Evolutionary conservation across 1,140 invertebrate genomes (phyloP).

Genomic region (Bemisia tabaci): DNA sequence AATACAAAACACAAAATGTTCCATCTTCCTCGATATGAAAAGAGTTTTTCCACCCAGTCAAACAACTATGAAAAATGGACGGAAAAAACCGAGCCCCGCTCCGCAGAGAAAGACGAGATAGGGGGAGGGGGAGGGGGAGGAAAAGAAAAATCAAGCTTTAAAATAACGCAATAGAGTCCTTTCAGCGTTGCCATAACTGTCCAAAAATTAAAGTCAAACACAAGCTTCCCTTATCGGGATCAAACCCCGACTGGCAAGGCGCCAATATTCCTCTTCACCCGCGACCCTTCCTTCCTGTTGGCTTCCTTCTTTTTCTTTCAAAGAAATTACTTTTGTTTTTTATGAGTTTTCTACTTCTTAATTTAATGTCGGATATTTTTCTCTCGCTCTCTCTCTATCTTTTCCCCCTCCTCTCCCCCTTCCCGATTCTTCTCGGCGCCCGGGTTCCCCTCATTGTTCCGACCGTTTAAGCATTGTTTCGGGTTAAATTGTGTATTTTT

Average conservation of each 20-base stretch:
- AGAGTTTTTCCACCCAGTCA: not conserved
- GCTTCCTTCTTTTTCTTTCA: not conserved
- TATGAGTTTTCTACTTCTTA: not conserved
- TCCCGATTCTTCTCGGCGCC: not conserved
- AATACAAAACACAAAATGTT: not conserved
- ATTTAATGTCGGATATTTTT: not conserved
- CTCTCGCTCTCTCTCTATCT: not conserved
- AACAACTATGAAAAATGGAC: not conserved
- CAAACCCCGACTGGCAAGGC: too few relatives aligned
- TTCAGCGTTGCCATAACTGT: too few relatives aligned
- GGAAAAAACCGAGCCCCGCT: too few relatives aligned
- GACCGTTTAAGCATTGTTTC: not conserved
- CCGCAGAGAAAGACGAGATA: not conserved
- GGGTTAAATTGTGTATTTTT: not conserved
- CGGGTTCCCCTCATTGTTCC: not conserved
- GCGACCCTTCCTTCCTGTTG: not conserved
- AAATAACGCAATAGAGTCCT: not conserved
- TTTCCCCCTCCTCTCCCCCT: not conserved
- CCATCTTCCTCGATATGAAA: too few relatives aligned
- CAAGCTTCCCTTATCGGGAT: too few relatives aligned
- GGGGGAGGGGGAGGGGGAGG: not conserved
- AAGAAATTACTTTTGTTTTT: not conserved
- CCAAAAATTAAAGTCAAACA: too few relatives aligned
- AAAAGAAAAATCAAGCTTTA: not conserved
- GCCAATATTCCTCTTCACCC: not conserved